phyloP scores from a whole-genome alignment of 2,888 invertebrate genomes.

The Cordilura impudica region DNA sequence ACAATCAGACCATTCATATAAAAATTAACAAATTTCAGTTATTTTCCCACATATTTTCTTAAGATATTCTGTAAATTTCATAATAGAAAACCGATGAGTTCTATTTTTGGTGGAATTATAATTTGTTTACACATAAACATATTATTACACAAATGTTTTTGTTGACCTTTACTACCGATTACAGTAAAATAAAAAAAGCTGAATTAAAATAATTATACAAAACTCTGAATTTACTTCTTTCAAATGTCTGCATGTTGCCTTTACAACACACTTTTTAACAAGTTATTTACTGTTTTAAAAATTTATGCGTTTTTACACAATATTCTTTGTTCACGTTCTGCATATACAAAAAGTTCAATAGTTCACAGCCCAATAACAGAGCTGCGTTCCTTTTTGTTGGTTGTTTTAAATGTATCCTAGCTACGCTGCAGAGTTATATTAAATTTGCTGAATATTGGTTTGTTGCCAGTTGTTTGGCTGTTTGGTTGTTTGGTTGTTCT shows the following conservation, averaged over 20 bases:
- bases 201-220: no score
- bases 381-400: neutral
- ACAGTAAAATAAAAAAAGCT: no score
- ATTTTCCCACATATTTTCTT: no score
- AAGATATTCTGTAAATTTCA: no score
- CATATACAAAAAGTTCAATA: neutral
- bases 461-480: slow-evolving; percentile 15
- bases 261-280: slow-evolving; percentile 9
- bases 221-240: neutral
- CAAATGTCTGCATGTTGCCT: neutral
- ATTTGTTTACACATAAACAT: no score
- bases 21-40: no score
- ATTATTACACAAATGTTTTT: no score
- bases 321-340: neutral
- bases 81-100: no score
- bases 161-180: no score
- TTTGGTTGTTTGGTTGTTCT: neutral
- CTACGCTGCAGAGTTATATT: neutral
- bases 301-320: slow-evolving; percentile 41
- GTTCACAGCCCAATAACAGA: neutral
- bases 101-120: no score
- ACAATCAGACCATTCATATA: no score
- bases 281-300: slow-evolving; percentile 31
- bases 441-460: slow-evolving; percentile 1
- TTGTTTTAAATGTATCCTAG: neutral